These are phyloP conservation scores for Danio albolineatus DNA, from an alignment of 2,797 vertebrate species.

Conservation along the genomic window DNA sequence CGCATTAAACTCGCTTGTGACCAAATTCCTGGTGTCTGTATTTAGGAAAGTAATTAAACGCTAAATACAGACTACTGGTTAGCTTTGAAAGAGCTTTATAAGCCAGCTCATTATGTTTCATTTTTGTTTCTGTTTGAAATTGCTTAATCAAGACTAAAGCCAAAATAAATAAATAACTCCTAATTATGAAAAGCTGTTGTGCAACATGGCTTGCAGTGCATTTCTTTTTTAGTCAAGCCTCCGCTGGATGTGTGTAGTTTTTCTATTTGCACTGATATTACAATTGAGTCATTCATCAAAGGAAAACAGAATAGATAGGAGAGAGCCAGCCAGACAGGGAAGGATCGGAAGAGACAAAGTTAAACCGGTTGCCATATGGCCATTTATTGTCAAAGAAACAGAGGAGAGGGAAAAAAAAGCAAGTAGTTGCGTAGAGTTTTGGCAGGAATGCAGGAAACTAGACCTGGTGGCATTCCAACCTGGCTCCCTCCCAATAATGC, in stretches of 20 bases:
- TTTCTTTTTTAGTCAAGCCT: background rate
- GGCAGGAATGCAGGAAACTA: slow-evolving; percentile 66
- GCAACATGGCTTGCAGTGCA: background rate
- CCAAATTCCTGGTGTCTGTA: slow-evolving; percentile 46
- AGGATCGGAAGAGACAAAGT: slow-evolving; percentile 28
- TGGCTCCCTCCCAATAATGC: slow-evolving; percentile 69
- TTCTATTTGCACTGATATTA: background rate
- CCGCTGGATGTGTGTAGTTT: background rate
- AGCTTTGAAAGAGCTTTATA: slow-evolving; percentile 4
- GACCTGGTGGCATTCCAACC: slow-evolving; percentile 70
- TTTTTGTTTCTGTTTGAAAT: background rate
- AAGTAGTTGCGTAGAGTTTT: slow-evolving; percentile 62
- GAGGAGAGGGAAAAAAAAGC: slow-evolving; percentile 31
- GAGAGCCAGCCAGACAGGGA: slow-evolving; percentile 1
- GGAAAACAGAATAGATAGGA: slow-evolving; percentile 1
- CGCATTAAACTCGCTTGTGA: slow-evolving; percentile 14
- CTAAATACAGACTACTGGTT: slow-evolving; percentile 45
- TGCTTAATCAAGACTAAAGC: background rate
- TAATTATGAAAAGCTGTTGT: background rate
- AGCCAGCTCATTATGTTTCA: background rate
- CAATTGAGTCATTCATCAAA: background rate
- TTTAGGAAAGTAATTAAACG: slow-evolving; percentile 49
- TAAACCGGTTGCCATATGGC: slow-evolving; percentile 30
- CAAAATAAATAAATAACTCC: background rate
- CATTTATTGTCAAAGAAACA: slow-evolving; percentile 45